A percentile compares a stretch with the other conserved stretches of the same genome.
phyloP scores from a whole-genome alignment of 2,797 vertebrate genomes.

The Tamandua tetradactyla region DNA sequence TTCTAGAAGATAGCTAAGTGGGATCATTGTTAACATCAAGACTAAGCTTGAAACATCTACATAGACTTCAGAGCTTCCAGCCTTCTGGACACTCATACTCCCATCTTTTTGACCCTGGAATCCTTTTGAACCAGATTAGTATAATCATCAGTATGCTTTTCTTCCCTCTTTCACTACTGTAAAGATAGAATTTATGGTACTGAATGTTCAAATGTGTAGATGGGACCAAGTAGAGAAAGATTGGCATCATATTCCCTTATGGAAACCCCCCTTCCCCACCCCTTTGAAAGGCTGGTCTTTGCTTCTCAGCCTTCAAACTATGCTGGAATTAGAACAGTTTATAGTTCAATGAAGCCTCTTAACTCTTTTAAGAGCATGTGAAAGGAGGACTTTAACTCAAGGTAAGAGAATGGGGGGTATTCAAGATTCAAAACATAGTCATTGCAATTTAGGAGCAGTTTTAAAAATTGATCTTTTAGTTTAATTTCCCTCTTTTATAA shows the following conservation, averaged over 20 bases:
- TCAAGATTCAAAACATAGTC: slow-evolving; percentile 15
- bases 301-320: slow-evolving; percentile 27
- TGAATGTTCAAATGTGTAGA: background rate
- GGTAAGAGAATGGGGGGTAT: background rate
- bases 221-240: background rate
- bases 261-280: background rate
- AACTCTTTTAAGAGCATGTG: slow-evolving; percentile 38
- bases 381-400: slow-evolving; percentile 24
- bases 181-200: background rate
- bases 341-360: slow-evolving; percentile 1
- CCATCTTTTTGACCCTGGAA: background rate
- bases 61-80: background rate
- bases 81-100: background rate
- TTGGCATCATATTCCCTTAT: background rate
- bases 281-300: slow-evolving; percentile 33
- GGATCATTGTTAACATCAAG: background rate
- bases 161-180: background rate
- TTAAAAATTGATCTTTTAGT: slow-evolving; percentile 47
- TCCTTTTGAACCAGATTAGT: background rate
- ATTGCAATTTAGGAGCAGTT: slow-evolving; percentile 27
- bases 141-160: background rate
- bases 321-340: slow-evolving; percentile 54
- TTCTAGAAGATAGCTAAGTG: background rate
- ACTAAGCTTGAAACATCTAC: background rate
- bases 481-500: background rate